Conservation (phyloP, 1,140 invertebrate genomes). For the Dendrolimus punctatus region DNA sequence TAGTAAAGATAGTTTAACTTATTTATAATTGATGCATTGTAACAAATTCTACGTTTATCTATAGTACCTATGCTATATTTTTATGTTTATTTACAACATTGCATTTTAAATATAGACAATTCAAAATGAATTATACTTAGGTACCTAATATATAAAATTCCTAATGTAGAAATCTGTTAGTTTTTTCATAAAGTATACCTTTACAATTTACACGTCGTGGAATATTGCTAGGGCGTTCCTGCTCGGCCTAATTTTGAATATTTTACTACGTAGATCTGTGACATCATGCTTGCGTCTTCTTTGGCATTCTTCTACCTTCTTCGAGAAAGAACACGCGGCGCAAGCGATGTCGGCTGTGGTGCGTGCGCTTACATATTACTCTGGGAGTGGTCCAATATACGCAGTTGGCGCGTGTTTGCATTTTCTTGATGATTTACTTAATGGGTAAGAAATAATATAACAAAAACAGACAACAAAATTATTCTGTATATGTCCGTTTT, state of each 20-base stretch:
- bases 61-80: too few relatives aligned
- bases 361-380: constrained; percentile 39
- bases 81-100: too few relatives aligned
- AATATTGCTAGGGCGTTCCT: neutral
- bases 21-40: too few relatives aligned
- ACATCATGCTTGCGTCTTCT: constrained; percentile 43
- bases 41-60: too few relatives aligned
- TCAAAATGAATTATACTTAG: too few relatives aligned
- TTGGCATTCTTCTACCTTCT: constrained; percentile 38
- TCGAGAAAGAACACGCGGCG: constrained; percentile 44
- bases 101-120: too few relatives aligned
- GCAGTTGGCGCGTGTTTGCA: constrained; percentile 44
- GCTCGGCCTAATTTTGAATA: neutral
- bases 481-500: too few relatives aligned
- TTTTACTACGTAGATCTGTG: constrained; percentile 21
- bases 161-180: neutral
- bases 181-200: neutral
- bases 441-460: constrained; percentile 31
- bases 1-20: too few relatives aligned
- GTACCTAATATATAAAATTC: neutral
- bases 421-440: constrained; percentile 50
- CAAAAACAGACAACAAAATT: neutral
- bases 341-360: constrained; percentile 41
- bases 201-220: neutral
- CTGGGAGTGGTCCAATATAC: constrained; percentile 24